Percentiles rank a stretch among this genome's conserved stretches.
phyloP scores from a whole-genome alignment of 2,113 vertebrate genomes.

The Nibea coibor region DNA sequence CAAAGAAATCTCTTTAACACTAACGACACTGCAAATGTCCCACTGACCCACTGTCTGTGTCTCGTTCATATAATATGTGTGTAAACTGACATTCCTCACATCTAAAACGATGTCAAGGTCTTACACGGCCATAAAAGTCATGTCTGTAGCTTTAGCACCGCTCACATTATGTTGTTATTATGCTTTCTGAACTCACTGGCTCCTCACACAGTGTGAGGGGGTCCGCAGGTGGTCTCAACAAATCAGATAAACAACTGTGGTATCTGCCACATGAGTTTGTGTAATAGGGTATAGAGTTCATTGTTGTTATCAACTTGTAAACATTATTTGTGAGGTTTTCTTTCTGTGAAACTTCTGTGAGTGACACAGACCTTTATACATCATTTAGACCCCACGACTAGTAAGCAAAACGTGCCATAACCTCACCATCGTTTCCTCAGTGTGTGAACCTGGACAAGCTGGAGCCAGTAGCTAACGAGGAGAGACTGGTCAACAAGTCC shows the following conservation, averaged over 20 bases:
- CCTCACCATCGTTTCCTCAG: slow-evolving; percentile 71
- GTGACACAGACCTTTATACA: neutral
- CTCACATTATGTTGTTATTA: neutral
- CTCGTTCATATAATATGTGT: slow-evolving; percentile 26
- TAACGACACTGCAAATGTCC: neutral
- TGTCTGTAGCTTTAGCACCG: neutral
- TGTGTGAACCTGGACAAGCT: slow-evolving; percentile 97
- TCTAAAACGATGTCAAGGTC: slow-evolving; percentile 34
- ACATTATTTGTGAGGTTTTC: neutral
- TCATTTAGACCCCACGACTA: neutral
- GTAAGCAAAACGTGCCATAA: neutral
- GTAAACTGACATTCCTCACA: slow-evolving; percentile 8
- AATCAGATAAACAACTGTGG: slow-evolving; percentile 23
- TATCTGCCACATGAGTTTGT: slow-evolving; percentile 12
- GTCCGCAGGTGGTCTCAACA: slow-evolving; percentile 25
- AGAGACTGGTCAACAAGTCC: slow-evolving; percentile 92
- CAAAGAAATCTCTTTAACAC: neutral
- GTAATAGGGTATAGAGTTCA: slow-evolving; percentile 14
- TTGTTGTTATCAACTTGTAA: neutral
- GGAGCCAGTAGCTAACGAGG: slow-evolving; percentile 92
- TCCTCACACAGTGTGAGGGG: neutral
- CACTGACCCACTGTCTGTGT: slow-evolving; percentile 33
- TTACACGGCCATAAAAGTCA: neutral
- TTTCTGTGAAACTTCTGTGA: neutral
- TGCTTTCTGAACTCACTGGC: slow-evolving; percentile 24